These are phyloP conservation scores for Ellobium chinense DNA, from an alignment of 2,888 invertebrate species.

Conservation along the genomic window DNA sequence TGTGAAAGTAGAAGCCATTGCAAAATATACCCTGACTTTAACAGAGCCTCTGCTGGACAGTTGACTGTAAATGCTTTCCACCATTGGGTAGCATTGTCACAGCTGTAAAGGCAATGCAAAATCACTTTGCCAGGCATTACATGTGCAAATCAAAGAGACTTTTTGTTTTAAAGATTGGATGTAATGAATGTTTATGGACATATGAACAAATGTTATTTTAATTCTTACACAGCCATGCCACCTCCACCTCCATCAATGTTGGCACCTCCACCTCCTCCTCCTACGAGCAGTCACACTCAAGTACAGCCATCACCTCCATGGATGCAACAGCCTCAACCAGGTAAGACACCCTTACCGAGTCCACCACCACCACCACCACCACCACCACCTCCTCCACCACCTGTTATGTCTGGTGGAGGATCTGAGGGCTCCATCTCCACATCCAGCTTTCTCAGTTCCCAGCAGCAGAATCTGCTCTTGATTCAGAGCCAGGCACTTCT, in stretches of 20 bases:
- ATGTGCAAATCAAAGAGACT: no score
- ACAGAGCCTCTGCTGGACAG: no score
- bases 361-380: constrained; percentile 36
- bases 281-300: constrained; percentile 64
- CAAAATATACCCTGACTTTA: no score
- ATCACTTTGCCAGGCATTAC: no score
- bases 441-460: constrained; percentile 45
- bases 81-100: no score
- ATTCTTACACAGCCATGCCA: constrained; percentile 53
- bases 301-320: constrained; percentile 57
- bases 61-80: no score
- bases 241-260: constrained; percentile 81
- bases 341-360: constrained; percentile 25
- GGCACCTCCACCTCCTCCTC: constrained; percentile 75
- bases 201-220: constrained; percentile 5
- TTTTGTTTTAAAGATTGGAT: no score
- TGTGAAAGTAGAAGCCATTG: no score
- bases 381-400: constrained; percentile 33
- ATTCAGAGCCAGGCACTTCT: constrained; percentile 24
- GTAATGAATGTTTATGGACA: no score
- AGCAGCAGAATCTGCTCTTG: constrained; percentile 32
- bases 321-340: constrained; percentile 57
- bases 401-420: not conserved
- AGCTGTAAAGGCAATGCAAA: no score
- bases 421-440: constrained; percentile 22